A percentile compares a stretch with the other conserved stretches of the same genome.
phyloP scores from a whole-genome alignment of 2,113 vertebrate species.

The Mungos mungo region DNA sequence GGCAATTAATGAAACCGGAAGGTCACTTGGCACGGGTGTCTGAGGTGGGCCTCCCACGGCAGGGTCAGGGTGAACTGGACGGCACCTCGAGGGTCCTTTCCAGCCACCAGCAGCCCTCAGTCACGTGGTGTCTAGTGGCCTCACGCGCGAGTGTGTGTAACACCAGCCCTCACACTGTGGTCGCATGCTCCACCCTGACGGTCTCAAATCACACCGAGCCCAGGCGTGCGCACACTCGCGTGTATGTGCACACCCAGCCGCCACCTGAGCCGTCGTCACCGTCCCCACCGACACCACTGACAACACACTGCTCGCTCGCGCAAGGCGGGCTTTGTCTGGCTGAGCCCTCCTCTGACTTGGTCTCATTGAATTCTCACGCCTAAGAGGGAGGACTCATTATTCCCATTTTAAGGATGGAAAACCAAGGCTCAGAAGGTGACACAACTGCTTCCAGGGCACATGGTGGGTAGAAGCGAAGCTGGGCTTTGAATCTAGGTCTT shows the following conservation, averaged over 20 bases:
- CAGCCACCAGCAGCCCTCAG: background rate
- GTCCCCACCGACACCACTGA: fast-evolving
- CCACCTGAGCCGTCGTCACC: background rate
- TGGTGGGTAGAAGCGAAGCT: background rate
- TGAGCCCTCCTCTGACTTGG: background rate
- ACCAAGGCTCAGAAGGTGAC: background rate
- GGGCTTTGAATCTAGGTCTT: background rate
- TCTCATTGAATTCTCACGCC: background rate
- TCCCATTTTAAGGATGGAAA: background rate
- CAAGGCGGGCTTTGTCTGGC: background rate
- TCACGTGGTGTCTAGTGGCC: background rate
- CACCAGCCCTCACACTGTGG: background rate
- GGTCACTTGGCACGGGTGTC: background rate
- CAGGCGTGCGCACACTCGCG: background rate
- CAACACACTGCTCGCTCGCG: background rate
- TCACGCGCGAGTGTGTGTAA: too few species aligned
- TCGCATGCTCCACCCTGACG: background rate
- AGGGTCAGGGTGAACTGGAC: background rate
- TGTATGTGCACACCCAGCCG: background rate
- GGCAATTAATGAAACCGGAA: background rate
- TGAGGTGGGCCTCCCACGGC: background rate
- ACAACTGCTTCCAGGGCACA: background rate
- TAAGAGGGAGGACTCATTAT: background rate
- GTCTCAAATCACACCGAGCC: background rate
- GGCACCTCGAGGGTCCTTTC: background rate